Conservation (phyloP, 2,797 vertebrate genomes). For the Rhabdomys pumilio region DNA sequence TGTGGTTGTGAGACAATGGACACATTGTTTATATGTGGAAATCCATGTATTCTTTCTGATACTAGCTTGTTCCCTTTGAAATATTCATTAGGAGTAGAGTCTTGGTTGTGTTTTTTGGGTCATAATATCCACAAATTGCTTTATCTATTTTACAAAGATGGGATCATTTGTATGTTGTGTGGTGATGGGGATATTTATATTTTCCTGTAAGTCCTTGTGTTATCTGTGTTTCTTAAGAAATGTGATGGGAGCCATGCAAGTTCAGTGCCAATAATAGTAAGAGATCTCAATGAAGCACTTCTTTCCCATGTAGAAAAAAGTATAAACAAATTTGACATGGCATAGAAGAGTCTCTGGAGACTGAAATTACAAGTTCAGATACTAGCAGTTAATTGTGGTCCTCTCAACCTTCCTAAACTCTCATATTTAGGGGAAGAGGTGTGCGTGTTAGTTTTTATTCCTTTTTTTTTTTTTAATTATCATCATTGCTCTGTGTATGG, state of each 20-base stretch:
- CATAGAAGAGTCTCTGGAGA: background rate
- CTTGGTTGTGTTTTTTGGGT: background rate
- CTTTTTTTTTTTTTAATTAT: background rate
- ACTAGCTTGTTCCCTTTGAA: background rate
- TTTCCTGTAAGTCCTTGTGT: conserved; percentile 11
- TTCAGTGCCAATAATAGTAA: background rate
- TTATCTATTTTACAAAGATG: background rate
- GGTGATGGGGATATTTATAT: background rate
- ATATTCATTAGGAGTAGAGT: background rate
- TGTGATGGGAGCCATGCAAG: background rate
- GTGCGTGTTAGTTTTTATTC: background rate
- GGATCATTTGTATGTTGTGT: background rate
- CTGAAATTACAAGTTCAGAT: background rate
- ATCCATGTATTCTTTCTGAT: background rate
- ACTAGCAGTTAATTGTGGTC: background rate
- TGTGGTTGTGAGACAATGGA: background rate
- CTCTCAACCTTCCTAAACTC: background rate
- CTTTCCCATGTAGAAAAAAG: background rate
- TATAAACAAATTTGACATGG: background rate
- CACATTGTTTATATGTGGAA: background rate
- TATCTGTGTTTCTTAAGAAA: conserved; percentile 7
- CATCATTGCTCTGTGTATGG: background rate
- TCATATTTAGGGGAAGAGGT: background rate
- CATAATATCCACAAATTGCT: background rate
- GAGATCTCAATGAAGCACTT: background rate